Base-by-base conservation (phyloP, 1,140 invertebrate species). In the Drosophila parabipectinata region DNA sequence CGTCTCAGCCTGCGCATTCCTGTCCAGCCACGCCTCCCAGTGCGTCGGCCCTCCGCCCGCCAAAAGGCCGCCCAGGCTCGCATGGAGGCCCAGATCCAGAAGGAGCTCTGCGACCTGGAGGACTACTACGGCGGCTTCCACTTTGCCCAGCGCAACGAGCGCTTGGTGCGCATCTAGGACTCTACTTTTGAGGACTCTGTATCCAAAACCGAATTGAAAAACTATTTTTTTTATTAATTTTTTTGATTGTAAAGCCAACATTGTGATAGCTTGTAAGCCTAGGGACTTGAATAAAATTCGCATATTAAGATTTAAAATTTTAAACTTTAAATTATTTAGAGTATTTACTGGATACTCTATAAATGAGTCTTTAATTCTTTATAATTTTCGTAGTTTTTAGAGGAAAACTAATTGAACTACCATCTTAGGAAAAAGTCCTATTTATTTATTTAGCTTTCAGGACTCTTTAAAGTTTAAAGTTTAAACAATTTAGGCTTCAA, bases 61-160 rank as follows among this genome's bases (percentile, higher is more conserved):
- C 75, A 87, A 34, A 67, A 26, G 48, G 71, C 74, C 5, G 83
- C 47, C 4, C 76, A 84, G 24, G 68, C 72, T 12, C 50, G 61
- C 7, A 34, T 80, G 34, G 84, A 89, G 14, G 59, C 57, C 3
- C 79, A 89, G 39, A 47, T 89, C 53, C 41, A 89, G 21, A 62
- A 69, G 26, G 84, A 89, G 6, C 53, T 89, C 0, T 45, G 66
- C 44, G 84, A 89, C 39, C 66, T 89, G 39, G 77, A 89, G 73
- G 84, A 89, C 9, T 89, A 89, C 66, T 89, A 89, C 12, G 84
- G 84, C 4, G 83, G 63, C 28, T 88, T 88, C n/a, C 72, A 88
- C 48, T 87, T 71, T 52, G 72, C 79, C 4, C 78, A 61, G 10
- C 74, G 71, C 37, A 77, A 66, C 39, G 82, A 87, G 24, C 55